Evolutionary conservation across 64 coral and sea anemone species (phyloP).

Genomic region (Acropora yongei): DNA sequence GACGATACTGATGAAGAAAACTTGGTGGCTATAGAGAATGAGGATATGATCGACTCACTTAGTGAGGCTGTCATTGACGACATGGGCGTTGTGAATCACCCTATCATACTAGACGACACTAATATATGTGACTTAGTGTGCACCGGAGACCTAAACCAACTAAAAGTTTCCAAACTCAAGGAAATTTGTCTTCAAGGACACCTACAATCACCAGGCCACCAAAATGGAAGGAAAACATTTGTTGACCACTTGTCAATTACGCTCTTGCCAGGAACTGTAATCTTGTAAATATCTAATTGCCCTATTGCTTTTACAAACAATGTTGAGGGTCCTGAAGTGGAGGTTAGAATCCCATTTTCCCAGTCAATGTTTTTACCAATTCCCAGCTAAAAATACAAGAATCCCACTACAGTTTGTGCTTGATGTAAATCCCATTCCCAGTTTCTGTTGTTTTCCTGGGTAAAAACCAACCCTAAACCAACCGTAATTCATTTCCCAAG

Average conservation of each 20-base stretch:
- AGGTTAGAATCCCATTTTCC: conserved; percentile 51
- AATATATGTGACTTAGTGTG: too few species aligned
- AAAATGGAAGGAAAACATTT: conserved; percentile 60
- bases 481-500: too few species aligned
- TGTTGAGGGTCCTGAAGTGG: conserved; percentile 55
- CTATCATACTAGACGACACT: too few species aligned
- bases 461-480: conserved; percentile 53
- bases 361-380: conserved; percentile 62
- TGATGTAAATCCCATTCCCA: conserved; percentile 67
- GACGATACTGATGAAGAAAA: conserved; percentile 46
- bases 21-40: conserved; percentile 25
- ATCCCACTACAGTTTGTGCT: conserved; percentile 63
- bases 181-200: conserved; percentile 50
- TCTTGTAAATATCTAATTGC: conserved; percentile 62
- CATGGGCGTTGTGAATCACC: too few species aligned
- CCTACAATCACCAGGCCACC: conserved; percentile 48
- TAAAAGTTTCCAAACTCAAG: conserved; percentile 56
- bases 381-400: conserved; percentile 65
- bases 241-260: conserved; percentile 41
- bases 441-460: conserved; percentile 65
- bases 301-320: conserved; percentile 67
- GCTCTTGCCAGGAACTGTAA: conserved; percentile 57
- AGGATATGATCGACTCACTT: background rate
- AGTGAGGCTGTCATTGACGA: too few species aligned
- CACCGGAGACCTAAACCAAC: background rate